Base-by-base conservation (phyloP, 2,797 vertebrate genomes). In the Caiman crocodilus region DNA sequence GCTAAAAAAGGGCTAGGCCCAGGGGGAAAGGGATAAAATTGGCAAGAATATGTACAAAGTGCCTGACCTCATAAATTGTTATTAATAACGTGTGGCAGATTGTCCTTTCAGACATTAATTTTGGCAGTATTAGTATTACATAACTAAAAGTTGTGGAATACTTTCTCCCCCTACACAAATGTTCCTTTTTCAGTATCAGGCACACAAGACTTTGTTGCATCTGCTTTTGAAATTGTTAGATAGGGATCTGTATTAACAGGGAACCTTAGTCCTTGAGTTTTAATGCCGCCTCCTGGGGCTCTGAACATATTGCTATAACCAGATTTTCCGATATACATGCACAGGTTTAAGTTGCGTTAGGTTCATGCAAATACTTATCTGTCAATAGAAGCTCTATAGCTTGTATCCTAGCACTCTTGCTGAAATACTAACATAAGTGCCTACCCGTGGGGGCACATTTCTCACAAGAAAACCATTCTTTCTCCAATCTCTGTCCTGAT, bases 241-340 rank as follows among this genome's bases (percentile, higher is more conserved):
- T 7, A 80, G 18, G 21, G 4, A 5, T 2, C 25, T 86, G 13
- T 16, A 59, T 14, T 42, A 56, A 23, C 0, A 50, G 28, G 25
- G 32, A 79, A 73, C 56, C 56, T 26, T 3, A 74, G 82, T 50
- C 2, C 2, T 2, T 32, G 4, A 25, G 2, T 12, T 83, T 86
- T 61, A 3, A 5, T 88, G 58, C 32, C 30, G n/a, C 25, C 63
- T 65, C 28, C 30, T 80, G 76, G 10, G 1, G 23, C 84, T 11
- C 35, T 60, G 20, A 6, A 2, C 25, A 4, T 50, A 32, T 14
- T 20, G 1, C 25, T 13, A 73, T 73, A 14, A 30, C 79, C 69
- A 69, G 25, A 82, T 7, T 4, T 82, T 94, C 60, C 42, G 6
- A 15, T 78, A 10, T 63, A 28, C 6, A 1, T 4, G 28, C 30